Evolutionary conservation across 2,888 invertebrate species (phyloP), one percentile per base, ranked within the genome.

Genomic region (Autographa gamma): DNA sequence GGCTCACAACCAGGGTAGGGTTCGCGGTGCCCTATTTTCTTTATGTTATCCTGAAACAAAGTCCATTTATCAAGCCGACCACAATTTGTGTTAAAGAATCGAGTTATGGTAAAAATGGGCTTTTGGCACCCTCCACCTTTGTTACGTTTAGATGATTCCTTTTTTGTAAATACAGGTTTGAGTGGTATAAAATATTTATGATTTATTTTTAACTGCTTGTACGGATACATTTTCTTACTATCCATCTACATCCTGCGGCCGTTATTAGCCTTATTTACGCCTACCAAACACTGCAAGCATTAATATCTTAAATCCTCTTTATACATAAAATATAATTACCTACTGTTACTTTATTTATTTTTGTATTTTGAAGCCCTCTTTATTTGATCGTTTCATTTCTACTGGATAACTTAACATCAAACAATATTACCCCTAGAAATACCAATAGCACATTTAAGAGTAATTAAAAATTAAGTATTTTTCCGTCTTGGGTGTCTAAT

Each of bases 1-100:
- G 78, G 82, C 80, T 77, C 64, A 63, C 72, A 78, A 73, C 72
- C 54, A 56, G 54, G 54, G 54, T 25, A 19, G 54, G 19, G 54
- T 56, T 19, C 19, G 19, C 25, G 54, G 25, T 25, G 13, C 54
- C 25, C 54, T 56, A 56, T 56, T 56, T 56, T 56, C 54, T 19
- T 56, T 56, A 56, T 19, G 25, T 85, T 80, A 80, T 80, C 71
- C 82, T 80, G 77, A 86, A 86, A 88, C 86, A 88, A 88, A 88
- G 86, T 82, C 84, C 87, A 89, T 90, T 89, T 85, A 89, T 89
- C 88, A 88, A 82, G 62, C 71, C 76, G 68, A 75, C 82, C 81
- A 80, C 82, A 58, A 87, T 85, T 82, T 83, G 81, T 85, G 85
- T 48, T 48, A 48, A 48, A 48, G 48, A 48, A 48, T 48, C 48